Base-by-base conservation (phyloP, 2,888 invertebrate species). In the Meteorus cinctellus region DNA sequence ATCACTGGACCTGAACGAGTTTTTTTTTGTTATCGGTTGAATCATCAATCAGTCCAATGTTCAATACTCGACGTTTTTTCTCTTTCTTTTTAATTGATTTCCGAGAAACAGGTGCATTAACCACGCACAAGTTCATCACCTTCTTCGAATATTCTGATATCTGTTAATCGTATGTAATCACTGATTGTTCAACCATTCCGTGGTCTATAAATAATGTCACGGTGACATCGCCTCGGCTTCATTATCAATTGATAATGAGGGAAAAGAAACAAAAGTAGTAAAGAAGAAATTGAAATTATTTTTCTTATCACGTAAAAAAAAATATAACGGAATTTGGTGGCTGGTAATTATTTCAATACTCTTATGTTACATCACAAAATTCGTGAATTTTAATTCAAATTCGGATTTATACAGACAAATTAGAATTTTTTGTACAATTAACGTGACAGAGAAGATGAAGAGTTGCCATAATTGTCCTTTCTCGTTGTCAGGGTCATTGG, bases 401-500 rank as follows among this genome's bases (percentile, higher is more conserved):
- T 24, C 5, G 10, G 19, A 55, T 55, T 55, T 5, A 55, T 48
- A n/a, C 12, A 65, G n/a, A 65, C 6, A 36, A 62, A 4, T 34
- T 19, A 55, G 41, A 1, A 41, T 24, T 65, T 41, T 8, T 63
- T 31, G 31, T 34, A 65, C 10, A 10, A 8, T 19, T 0, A 24
- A 48, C 41, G 2, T 27, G 27, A n/a, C 0, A 8, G 51, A 24
- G 51, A 69, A 69, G 16, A 45, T 4, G 29, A 51, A 29, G 12
- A n/a, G 31, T n/a, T 41, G n/a, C 12, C 19, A 51, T 24, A 51
- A 70, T 55, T 24, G 60, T 59, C 55, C 59, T 70, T 70, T 34
- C 59, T 36, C 65, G 41, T 24, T 65, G 65, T 36, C 65, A 65
- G 65, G 65, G 65, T 65, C 65, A 65, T 65, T 65, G 65, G 65